A percentile compares a stretch with the other conserved stretches of the same genome.
Conservation (phyloP, 2,113 vertebrate species). For the Microcebus griseorufus region DNA sequence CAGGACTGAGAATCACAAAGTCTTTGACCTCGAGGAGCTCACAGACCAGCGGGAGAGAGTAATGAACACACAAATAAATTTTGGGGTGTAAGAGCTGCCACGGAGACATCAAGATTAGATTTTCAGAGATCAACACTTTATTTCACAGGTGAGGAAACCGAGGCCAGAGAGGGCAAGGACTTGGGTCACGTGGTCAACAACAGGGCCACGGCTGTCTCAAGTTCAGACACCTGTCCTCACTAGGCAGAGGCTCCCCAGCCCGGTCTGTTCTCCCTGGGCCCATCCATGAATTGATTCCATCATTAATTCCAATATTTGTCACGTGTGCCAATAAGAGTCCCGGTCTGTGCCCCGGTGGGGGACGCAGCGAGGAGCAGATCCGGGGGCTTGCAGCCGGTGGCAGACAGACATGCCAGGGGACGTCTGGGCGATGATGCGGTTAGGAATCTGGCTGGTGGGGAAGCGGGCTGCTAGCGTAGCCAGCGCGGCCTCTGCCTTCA, state of each 20-base stretch:
- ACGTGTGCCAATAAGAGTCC: accelerated
- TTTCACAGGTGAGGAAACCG: not conserved
- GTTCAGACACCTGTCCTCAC: not conserved
- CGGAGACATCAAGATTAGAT: not conserved
- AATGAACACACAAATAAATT: not conserved
- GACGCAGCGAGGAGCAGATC: not conserved
- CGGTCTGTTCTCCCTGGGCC: not conserved
- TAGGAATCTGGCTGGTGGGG: not conserved
- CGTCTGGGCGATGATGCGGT: not conserved
- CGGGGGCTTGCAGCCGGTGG: not conserved
- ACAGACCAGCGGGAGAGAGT: not conserved
- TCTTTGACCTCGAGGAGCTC: not conserved
- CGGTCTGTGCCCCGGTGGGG: accelerated
- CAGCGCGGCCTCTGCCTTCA: not conserved
- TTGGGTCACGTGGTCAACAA: not conserved
- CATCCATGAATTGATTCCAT: too few relatives aligned
- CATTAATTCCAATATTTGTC: not conserved
- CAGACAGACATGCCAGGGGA: not conserved
- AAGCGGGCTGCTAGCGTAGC: too few relatives aligned
- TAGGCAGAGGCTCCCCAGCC: not conserved
- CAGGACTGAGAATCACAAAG: not conserved
- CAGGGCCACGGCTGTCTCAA: not conserved
- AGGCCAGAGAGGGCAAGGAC: not conserved
- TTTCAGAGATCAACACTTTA: not conserved
- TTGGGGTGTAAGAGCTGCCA: not conserved